Evolutionary conservation across 2,113 vertebrate genomes (phyloP), one percentile per base, ranked within the genome.

Genomic region (Hyperopisus bebe): DNA sequence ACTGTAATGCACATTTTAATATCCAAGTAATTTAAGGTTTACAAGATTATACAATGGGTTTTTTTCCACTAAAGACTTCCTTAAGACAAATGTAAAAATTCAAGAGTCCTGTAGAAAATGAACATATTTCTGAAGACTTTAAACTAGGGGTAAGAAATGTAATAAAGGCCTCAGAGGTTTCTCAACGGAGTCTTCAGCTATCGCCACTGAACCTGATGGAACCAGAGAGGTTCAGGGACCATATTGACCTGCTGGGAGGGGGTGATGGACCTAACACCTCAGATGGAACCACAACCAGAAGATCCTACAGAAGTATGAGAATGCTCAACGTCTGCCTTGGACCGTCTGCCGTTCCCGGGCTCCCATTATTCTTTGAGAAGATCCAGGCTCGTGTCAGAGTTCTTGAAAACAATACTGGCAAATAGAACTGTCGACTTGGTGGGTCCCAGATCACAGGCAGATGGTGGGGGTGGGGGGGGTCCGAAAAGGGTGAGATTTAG

Each of bases 401-500:
- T 84, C 82, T 84, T 46, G 17, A 44, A 47, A 47, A 27, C 74
- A 84, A 47, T 19, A 70, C 85, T 55, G 85, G 50, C 17, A 10
- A 44, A 82, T 4, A 39, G 77, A 42, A 70, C 55, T 5, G n/a
- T 46, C 24, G 17, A 15, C 42, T 39, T 51, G 35, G 48, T 48
- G 53, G 88, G 74, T 89, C 35, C 77, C 51, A 47, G 92, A 92
- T 89, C 91, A 92, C 90, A 82, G 89, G 92, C 24, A 86, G 58
- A 82, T 27, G 31, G 4, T 3, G 15, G 35, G 31, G 11, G 13
- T n/a, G 47, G 88, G 19, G 24, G 74, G 6, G 6, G 90, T 90
- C 91, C 92, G 11, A 90, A 88, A 86, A 88, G 89, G 90, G 93
- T 39, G 89, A 44, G 90, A 82, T 83, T 92, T 89, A 89, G 89